Base-by-base conservation (phyloP, 2,113 vertebrate species). In the Siphamia tubifer region DNA sequence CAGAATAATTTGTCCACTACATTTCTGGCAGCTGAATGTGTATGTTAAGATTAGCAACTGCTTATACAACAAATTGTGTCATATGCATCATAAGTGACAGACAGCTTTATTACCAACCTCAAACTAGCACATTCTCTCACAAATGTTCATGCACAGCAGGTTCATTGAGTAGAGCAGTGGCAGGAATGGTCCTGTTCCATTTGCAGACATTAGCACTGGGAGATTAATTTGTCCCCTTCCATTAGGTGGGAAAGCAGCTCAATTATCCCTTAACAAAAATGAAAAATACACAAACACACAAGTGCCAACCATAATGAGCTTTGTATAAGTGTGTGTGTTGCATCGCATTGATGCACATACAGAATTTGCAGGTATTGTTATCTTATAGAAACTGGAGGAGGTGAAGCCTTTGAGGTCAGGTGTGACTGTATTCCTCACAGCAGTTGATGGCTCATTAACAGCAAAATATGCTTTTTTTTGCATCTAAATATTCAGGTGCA, bases 151-250 rank as follows among this genome's bases (percentile, higher is more conserved):
- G 9, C 49, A 6, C 52, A 39, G 38, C 51, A 25, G 58, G 54
- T n/a, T 43, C 66, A 36, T 30, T 23, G 74, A 58, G 39, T 55
- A 49, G 6, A 51, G 76, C 56, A 63, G 57, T 66, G 67, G 86
- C 68, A 68, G 66, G 61, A 82, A 66, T 74, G 76, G 79, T 79
- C 70, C 81, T 82, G 69, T 84, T 91, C 82, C 84, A 91, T 91
- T 92, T 90, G 82, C 85, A 84, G 81, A 85, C 85, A 90, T 91
- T 90, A 91, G 81, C 77, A 85, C 75, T 35, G 85, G 84, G 78
- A 86, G 85, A 91, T 91, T 90, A 89, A 92, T 92, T 91, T 90
- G 87, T 89, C 90, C 90, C 76, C 83, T 90, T 90, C 86, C 89
- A 93, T 93, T 92, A 91, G 79, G 80, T 56, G 72, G 61, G 69